A percentile compares a stretch with the other conserved stretches of the same genome.
phyloP scores from a whole-genome alignment of 2,113 vertebrate genomes.

The Seriola aureovittata region DNA sequence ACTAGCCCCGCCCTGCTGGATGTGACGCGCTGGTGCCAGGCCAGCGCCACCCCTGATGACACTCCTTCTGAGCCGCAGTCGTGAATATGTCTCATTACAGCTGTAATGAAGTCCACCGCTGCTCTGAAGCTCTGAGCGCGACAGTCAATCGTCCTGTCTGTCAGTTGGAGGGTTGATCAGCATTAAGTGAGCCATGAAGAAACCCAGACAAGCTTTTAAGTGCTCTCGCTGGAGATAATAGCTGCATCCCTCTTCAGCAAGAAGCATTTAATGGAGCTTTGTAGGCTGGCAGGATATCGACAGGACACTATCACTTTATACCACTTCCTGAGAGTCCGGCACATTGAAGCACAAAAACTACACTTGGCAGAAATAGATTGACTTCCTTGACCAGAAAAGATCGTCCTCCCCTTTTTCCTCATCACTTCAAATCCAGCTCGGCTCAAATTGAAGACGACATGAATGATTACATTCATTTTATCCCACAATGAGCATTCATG shows the following conservation, averaged over 20 bases:
- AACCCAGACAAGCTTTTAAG: neutral
- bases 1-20: constrained; percentile 9
- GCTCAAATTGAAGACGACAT: constrained; percentile 60
- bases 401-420: constrained; percentile 11
- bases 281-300: neutral
- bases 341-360: neutral
- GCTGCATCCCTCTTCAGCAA: neutral
- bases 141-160: neutral
- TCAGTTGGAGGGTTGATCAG: too few species aligned
- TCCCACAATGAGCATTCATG: constrained; percentile 76
- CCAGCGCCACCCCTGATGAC: constrained; percentile 2
- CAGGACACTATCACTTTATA: constrained; percentile 1
- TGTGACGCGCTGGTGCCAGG: constrained; percentile 16
- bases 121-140: neutral
- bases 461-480: constrained; percentile 80
- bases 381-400: constrained; percentile 40
- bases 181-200: neutral
- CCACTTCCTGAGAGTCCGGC: neutral
- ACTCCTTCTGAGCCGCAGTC: neutral
- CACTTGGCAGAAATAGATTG: neutral
- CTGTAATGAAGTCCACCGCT: neutral
- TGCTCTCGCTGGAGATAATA: neutral
- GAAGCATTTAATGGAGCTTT: neutral
- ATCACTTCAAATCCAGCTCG: constrained; percentile 58
- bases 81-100: neutral